Evolutionary conservation across 1,140 invertebrate genomes (phyloP), one percentile per base, ranked within the genome.

Genomic region (Lasaia peninsularis): DNA sequence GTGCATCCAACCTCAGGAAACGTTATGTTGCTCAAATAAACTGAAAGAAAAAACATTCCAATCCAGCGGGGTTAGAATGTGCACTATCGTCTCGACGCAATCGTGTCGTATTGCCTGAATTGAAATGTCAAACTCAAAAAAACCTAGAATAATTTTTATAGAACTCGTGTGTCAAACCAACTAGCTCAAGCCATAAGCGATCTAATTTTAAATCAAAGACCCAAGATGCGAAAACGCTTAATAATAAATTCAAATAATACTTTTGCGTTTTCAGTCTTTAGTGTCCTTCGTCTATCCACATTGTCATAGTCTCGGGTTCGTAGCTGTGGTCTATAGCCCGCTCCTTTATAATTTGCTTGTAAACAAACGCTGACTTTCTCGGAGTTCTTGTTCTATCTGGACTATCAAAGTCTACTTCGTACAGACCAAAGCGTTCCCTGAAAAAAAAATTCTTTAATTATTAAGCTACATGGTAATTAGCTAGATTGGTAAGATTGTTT

Each of bases 391-490:
- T 91, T 63, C 92, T 90, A 0, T 91, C 76, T 0, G 91, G 90
- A 58, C 92, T 89, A 1, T 79, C 87, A 63, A 96, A 96, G 75
- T 96, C 92, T 0, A 96, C 94, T 32, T 92, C 90, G 66, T 94
- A 92, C 0, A 96, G 70, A 3, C 95, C 95, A 76, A 95, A 96
- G 57, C 91, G 92, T 78, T 93, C 91, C 9, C 91, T 92, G 78
- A 55, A 88, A 88, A 77, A 31, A 11, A 48, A 40, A 28, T 5
- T 35, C 31, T 53, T 20, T 20, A 2, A 24, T 34, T n/a, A 2
- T 33, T 14, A 16, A 20, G 28, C 0, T 56, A 1, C 37, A 9
- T n/a, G n/a, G n/a, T n/a, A n/a, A n/a, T n/a, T n/a, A n/a, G n/a
- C n/a, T n/a, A n/a, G n/a, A n/a, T n/a, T n/a, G n/a, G n/a, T n/a